Base-by-base conservation (phyloP, 2,888 invertebrate species). In the Pyrgus malvae region DNA sequence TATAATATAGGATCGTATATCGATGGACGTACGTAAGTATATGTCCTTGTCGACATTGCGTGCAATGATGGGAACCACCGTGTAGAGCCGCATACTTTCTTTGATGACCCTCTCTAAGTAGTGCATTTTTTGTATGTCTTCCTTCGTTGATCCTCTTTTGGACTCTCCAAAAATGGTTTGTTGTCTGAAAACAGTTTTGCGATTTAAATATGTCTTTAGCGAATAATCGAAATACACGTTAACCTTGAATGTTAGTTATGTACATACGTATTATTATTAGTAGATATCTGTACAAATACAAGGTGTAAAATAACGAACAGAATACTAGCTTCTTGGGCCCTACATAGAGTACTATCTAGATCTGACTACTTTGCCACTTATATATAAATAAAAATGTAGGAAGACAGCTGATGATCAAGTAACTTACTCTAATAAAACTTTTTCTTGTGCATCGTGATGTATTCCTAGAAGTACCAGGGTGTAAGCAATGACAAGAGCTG, bases 101-200 rank as follows among this genome's bases (percentile, higher is more conserved):
- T 93, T 93, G 25, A 93, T 90, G 0, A 92, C 91, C 62, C 91
- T 73, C 64, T 93, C 93, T 48, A 92, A 70, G 64, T 90, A 92
- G 23, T 84, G 76, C 87, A 93, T 90, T 54, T 90, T 80, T 21
- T 83, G 72, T 27, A 93, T 66, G 58, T 92, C 92, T 53, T 86
- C 83, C 61, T 86, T 83, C 19, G 69, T 81, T 1, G 91, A 76
- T 2, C 75, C 74, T n/a, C 81, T 70, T 27, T 76, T 76, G 0
- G 85, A 80, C 37, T 78, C 67, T 0, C 84, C 90, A 49, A 92
- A 86, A 33, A 92, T 90, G n/a, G 75, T 68, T 48, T 78, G 65
- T 60, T 92, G 83, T 66, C 93, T 91, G 63, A 55, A 76, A 79
- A 72, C 14, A 76, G 25, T n/a, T 35, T 14, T 23, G 16, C n/a